Evolutionary conservation across 2,888 invertebrate species (phyloP).

Genomic region (Tipula unca): DNA sequence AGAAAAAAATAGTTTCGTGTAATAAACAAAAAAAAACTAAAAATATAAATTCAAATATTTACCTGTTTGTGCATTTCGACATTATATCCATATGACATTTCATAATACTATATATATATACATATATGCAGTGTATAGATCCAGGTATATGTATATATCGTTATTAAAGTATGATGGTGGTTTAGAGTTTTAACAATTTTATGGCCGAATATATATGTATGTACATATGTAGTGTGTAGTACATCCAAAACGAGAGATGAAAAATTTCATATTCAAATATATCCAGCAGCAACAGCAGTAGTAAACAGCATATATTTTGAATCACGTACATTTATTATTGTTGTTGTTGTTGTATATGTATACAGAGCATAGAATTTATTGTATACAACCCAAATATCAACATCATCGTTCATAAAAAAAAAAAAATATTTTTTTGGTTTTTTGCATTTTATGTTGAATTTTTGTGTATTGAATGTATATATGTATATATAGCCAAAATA

Average conservation of each 20-base stretch:
- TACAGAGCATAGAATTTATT: background rate
- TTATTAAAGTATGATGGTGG: background rate
- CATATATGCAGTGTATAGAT: background rate
- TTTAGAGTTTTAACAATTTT: background rate
- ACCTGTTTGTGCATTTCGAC: conserved; percentile 98
- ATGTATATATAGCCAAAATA: background rate
- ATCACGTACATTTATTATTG: background rate
- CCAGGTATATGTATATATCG: background rate
- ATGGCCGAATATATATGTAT: background rate
- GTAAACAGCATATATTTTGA: background rate
- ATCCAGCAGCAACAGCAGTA: background rate
- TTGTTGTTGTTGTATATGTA: background rate
- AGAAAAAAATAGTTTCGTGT: background rate
- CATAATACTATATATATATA: conserved; percentile 72
- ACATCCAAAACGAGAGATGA: background rate
- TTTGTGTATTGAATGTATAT: background rate
- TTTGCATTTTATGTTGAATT: background rate
- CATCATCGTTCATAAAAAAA: background rate
- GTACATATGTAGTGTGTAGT: too few species aligned
- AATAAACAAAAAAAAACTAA: background rate
- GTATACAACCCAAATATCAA: background rate
- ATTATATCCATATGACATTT: conserved; percentile 96
- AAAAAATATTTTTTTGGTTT: background rate
- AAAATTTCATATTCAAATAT: background rate
- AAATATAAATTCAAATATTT: conserved; percentile 36